Base-by-base conservation (phyloP, 2,113 vertebrate species). In the Tupaia tana region DNA sequence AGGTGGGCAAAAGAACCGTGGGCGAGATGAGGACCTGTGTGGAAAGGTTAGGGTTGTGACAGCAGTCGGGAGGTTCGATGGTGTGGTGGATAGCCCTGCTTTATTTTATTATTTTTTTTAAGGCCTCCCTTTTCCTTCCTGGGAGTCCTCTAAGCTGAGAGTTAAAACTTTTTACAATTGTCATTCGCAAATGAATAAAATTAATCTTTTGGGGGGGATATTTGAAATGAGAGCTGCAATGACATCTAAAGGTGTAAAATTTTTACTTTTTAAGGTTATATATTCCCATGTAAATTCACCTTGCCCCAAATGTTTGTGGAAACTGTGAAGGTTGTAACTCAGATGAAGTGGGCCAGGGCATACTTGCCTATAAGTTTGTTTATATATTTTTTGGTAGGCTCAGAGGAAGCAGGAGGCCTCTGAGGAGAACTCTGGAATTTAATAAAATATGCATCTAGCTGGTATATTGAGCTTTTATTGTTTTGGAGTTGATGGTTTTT, bases 361-460 rank as follows among this genome's bases (percentile, higher is more conserved):
- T 80, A 79, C 7, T 6, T 24, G 11, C 29, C 34, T 20, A n/a
- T 89, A 27, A n/a, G 14, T 80, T 74, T 91, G 27, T 89, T 67
- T 75, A 43, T 31, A 89, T 84, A 71, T 80, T 71, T 24, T 10
- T 25, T 67, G 29, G 24, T 25, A 58, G 61, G 25, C 64, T 54
- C 29, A 95, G 71, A 31, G 71, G 67, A 63, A 52, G 14, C 18
- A 19, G 22, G 56, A 73, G 52, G 75, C 0, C 75, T 82, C 70
- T 52, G 54, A 89, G 58, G 16, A 67, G 88, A 93, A 58, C 75
- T n/a, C 29, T 67, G n/a, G 64, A 24, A 86, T 86, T 85, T 89
- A 73, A 56, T 89, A 66, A 86, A 75, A 78, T n/a, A 24, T 43
- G 16, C 29, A 52, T 78, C 58, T 64, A 58, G 69, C 43, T 56